Base-by-base conservation (phyloP, 2,888 invertebrate species). In the Diarsia brunnea region DNA sequence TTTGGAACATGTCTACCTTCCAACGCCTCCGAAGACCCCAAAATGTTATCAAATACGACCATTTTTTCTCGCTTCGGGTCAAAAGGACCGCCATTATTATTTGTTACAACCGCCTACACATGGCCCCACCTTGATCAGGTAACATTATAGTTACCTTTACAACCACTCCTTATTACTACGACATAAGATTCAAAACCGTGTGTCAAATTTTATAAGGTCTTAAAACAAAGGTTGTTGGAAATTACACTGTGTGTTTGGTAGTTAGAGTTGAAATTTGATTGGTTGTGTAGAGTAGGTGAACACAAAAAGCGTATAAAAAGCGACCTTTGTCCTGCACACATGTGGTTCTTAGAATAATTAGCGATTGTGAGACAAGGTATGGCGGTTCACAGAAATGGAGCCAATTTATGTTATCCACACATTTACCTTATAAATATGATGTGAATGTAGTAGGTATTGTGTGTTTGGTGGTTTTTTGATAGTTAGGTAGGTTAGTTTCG, bases 321-420 rank as follows among this genome's bases (percentile, higher is more conserved):
- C 86, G 88, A 89, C 88, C 91, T 91, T 91, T 92, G 92, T 92
- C 79, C 78, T 73, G 86, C 86, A 84, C 90, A 92, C 89, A 92
- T 94, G 93, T 93, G 91, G 87, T 87, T 94, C 92, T 81, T 74
- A 88, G 93, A 94, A 88, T 92, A 92, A 92, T 92, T 92, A 92
- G 88, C 64, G 89, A 89, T 86, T 88, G 87, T 83, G 86, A 84
- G 73, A 84, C 85, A 84, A 88, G 88, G 87, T 88, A 85, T 83
- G 88, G 63, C 66, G 75, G 82, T 89, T 88, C 82, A 73, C 78
- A 79, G 86, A 88, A 87, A 66, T 60, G 27, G 27, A 73, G 60
- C 16, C 49, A 38, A 51, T 68, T 61, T 69, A 61, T 75, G 78
- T 84, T 76, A 87, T 84, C 64, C 64, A 74, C 75, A 66, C 73